A percentile compares a stretch with the other conserved stretches of the same genome.
phyloP scores from a whole-genome alignment of 1,140 invertebrate genomes.

The Drosophila nigromelanica region DNA sequence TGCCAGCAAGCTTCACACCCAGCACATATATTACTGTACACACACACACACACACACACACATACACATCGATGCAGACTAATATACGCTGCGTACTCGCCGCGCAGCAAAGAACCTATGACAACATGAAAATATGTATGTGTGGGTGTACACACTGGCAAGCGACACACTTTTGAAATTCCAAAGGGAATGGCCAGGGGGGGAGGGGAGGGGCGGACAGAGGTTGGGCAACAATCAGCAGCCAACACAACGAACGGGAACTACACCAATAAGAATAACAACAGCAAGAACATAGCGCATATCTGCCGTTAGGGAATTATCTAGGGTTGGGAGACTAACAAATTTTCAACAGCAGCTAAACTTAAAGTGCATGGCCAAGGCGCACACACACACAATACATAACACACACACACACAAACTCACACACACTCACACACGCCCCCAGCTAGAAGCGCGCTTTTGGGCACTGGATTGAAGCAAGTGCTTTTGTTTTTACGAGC shows the following conservation, averaged over 20 bases:
- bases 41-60: not conserved
- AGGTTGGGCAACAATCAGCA: not conserved
- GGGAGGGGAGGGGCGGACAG: not conserved
- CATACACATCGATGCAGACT: not conserved
- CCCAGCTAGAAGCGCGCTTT: constrained; percentile 38
- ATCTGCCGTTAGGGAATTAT: constrained; percentile 39
- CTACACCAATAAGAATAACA: constrained; percentile 3
- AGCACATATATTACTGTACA: constrained; percentile 7
- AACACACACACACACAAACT: constrained; percentile 24
- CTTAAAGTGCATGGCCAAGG: constrained; percentile 66
- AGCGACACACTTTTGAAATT: constrained; percentile 48
- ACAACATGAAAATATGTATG: constrained; percentile 25
- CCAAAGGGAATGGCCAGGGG: constrained; percentile 14
- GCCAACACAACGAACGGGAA: constrained; percentile 11
- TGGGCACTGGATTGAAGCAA: constrained; percentile 36
- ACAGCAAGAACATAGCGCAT: constrained; percentile 36
- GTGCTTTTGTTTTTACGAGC: constrained; percentile 55
- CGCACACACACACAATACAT: constrained; percentile 21
- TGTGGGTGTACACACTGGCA: constrained; percentile 23
- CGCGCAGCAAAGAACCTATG: constrained; percentile 32
- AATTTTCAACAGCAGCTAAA: constrained; percentile 55
- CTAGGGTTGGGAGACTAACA: constrained; percentile 18
- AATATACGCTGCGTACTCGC: constrained; percentile 9
- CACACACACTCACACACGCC: constrained; percentile 10
- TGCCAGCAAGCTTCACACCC: constrained; percentile 19